Conservation (phyloP, 2,888 invertebrate genomes). For the Hydroisotoma schaefferi region DNA sequence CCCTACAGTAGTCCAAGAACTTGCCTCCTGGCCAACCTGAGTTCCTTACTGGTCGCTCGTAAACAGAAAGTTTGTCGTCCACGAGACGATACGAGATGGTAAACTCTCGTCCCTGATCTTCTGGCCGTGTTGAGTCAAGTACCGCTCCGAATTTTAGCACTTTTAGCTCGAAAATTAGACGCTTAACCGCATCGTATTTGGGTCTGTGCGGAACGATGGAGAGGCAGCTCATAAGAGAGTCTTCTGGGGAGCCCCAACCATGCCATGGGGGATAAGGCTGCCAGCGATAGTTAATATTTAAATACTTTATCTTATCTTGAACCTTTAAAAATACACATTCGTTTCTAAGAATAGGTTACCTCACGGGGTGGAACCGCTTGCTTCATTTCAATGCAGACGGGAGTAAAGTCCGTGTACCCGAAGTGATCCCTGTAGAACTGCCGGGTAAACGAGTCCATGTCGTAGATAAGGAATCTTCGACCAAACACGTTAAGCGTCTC, state of each 20-base stretch:
- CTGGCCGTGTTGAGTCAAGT: conserved; percentile 73
- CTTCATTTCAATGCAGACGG: conserved; percentile 51
- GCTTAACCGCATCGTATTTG: conserved; percentile 70
- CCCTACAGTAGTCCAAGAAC: conserved; percentile 65
- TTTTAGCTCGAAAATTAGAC: conserved; percentile 68
- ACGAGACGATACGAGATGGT: conserved; percentile 70
- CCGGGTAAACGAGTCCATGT: conserved; percentile 77
- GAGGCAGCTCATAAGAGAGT: conserved; percentile 69
- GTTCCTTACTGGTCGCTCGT: conserved; percentile 68
- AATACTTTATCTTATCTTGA: conserved; percentile 9
- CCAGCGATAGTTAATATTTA: conserved; percentile 46
- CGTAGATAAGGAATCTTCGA: conserved; percentile 65
- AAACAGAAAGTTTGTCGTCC: conserved; percentile 70
- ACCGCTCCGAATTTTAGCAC: conserved; percentile 70
- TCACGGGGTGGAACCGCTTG: conserved; percentile 28
- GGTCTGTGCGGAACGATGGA: conserved; percentile 69
- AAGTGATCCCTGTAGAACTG: conserved; percentile 65
- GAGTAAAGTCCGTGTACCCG: conserved; percentile 50
- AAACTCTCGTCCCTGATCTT: conserved; percentile 70
- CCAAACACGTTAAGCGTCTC: conserved; percentile 52
- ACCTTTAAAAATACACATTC: conserved; percentile 3
- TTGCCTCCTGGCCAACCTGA: conserved; percentile 73
- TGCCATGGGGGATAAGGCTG: conserved; percentile 64
- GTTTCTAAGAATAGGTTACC: conserved; percentile 7
- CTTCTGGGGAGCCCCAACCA: conserved; percentile 72